Evolutionary conservation across 2,888 invertebrate species (phyloP).

Genomic region (Apamea epomidion): DNA sequence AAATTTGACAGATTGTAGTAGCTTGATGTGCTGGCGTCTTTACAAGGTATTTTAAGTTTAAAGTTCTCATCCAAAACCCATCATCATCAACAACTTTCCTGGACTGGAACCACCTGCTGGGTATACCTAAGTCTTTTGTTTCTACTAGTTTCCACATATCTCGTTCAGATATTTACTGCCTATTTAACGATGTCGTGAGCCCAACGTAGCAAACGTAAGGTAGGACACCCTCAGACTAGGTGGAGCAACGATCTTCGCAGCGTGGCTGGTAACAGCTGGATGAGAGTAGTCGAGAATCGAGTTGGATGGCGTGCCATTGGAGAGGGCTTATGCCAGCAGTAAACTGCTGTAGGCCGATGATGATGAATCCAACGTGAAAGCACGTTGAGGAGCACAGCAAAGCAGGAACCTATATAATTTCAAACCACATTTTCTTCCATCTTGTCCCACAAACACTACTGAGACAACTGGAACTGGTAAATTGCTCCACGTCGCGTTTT

Average conservation of each 20-base stretch:
- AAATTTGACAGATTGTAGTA: too few relatives aligned
- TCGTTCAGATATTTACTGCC: background rate
- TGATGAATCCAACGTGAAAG: background rate
- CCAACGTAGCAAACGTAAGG: background rate
- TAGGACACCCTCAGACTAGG: background rate
- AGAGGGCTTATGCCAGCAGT: background rate
- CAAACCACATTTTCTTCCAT: constrained; percentile 16
- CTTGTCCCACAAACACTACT: constrained; percentile 36
- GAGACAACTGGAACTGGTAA: constrained; percentile 59
- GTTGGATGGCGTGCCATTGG: background rate
- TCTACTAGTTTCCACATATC: background rate
- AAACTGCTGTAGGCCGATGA: background rate
- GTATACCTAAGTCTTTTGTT: background rate
- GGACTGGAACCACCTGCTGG: background rate
- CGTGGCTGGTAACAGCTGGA: background rate
- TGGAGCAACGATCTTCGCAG: background rate
- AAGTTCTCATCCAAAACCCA: too few relatives aligned
- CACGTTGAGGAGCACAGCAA: background rate
- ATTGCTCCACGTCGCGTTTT: constrained; percentile 76
- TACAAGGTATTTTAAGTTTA: too few relatives aligned
- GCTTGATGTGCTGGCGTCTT: too few relatives aligned
- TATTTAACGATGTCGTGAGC: background rate
- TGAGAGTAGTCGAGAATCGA: background rate
- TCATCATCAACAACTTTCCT: too few relatives aligned
- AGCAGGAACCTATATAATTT: background rate